Percentiles rank a stretch among this genome's conserved stretches.
Conservation (phyloP, 1,140 invertebrate genomes). For the Sitophilus oryzae region DNA sequence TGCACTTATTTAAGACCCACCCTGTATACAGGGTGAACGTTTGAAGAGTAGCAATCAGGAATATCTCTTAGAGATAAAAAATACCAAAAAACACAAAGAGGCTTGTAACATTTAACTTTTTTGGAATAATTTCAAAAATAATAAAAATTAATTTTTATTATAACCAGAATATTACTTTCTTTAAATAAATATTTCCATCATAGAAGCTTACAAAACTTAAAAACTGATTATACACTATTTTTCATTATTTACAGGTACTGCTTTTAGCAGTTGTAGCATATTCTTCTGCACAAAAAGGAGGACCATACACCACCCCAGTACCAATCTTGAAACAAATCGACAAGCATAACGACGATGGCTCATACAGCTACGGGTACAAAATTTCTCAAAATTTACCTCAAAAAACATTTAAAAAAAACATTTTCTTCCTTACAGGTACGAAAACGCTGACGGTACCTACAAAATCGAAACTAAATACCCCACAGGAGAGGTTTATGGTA, state of each 20-base stretch:
- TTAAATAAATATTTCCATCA: no score
- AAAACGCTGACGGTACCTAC: constrained; percentile 84
- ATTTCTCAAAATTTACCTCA: not conserved
- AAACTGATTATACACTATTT: constrained; percentile 13
- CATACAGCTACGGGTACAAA: constrained; percentile 67
- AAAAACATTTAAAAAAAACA: not conserved
- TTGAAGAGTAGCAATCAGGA: no score
- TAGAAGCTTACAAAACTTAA: no score
- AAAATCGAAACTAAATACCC: constrained; percentile 86
- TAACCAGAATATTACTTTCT: no score
- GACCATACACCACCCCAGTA: constrained; percentile 53
- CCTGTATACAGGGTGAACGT: no score
- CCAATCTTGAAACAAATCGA: constrained; percentile 67
- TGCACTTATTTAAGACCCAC: no score
- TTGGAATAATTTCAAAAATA: no score
- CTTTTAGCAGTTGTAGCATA: constrained; percentile 28
- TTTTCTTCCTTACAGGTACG: constrained; percentile 49
- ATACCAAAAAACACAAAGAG: no score
- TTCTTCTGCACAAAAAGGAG: constrained; percentile 33
- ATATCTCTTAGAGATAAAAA: no score
- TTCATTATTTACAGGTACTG: constrained; percentile 33
- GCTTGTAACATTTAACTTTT: no score
- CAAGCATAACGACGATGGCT: constrained; percentile 76
- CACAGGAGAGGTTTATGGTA: constrained; percentile 74
- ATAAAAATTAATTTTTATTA: no score